These are phyloP conservation scores for Lytechinus variegatus DNA, from an alignment of 35 echinoderm and acorn worm genomes.

Conservation along the genomic window DNA sequence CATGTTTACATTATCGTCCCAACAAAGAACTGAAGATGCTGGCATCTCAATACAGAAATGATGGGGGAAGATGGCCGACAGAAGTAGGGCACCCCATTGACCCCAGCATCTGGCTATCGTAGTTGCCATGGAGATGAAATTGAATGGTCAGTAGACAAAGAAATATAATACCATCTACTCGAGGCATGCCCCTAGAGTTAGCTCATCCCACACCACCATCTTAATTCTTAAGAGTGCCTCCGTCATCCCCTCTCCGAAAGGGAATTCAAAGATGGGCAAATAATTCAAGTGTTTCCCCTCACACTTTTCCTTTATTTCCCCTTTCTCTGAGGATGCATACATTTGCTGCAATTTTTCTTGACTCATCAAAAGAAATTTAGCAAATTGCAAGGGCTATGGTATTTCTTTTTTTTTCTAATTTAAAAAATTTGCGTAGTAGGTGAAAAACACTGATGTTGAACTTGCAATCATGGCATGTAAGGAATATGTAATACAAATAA, in stretches of 20 bases:
- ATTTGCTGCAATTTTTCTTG: background rate
- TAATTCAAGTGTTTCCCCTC: background rate
- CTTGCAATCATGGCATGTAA: no score
- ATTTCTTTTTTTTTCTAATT: no score
- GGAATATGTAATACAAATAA: no score
- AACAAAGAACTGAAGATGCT: background rate
- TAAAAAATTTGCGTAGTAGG: no score
- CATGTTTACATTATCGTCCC: background rate
- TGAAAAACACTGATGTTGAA: background rate
- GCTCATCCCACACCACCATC: background rate
- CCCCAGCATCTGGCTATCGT: background rate
- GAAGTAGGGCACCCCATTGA: background rate
- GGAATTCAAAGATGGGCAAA: background rate
- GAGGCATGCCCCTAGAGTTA: background rate
- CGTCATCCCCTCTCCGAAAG: background rate
- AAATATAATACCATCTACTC: constrained; percentile 20
- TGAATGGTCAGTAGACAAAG: constrained; percentile 18
- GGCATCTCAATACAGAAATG: background rate
- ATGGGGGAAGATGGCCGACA: background rate
- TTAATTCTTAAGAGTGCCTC: constrained; percentile 7
- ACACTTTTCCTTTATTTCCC: background rate
- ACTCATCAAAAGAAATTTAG: background rate
- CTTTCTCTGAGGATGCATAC: background rate
- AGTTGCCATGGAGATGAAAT: background rate
- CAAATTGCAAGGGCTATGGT: no score